Percentiles rank a stretch among this genome's conserved stretches.
Evolutionary conservation across 53 echinoderm and acorn worm species (phyloP).

Genomic region (Paelopatides confundens): DNA sequence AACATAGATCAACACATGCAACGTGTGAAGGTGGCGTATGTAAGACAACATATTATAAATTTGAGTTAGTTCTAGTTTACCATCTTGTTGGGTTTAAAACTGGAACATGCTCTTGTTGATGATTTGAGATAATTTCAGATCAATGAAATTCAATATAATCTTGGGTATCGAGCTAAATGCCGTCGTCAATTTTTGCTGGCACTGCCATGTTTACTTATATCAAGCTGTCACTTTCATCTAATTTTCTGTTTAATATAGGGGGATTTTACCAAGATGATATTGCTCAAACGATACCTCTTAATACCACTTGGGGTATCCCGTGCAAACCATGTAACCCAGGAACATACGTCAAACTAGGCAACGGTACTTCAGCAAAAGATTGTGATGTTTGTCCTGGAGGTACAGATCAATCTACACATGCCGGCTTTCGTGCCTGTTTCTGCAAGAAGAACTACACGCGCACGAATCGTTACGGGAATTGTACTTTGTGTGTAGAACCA

Average conservation of each 20-base stretch:
- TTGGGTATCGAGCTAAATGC: no score
- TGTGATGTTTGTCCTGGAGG: slow-evolving; percentile 20
- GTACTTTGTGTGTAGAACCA: neutral
- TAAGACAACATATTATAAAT: no score
- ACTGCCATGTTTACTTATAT: no score
- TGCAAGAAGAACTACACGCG: slow-evolving; percentile 1
- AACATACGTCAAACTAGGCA: neutral
- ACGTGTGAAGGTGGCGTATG: no score
- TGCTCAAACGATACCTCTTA: neutral
- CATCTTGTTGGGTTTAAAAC: no score
- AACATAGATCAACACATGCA: no score
- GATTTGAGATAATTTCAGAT: no score
- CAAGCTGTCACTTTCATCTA: no score
- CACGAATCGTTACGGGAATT: neutral
- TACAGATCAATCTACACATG: neutral
- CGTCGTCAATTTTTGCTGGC: no score
- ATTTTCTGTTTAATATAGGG: neutral
- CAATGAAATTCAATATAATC: no score
- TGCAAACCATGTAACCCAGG: slow-evolving; percentile 15
- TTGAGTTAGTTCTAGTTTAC: no score
- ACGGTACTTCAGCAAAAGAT: neutral
- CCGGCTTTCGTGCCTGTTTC: slow-evolving; percentile 24
- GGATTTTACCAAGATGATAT: slow-evolving; percentile 37
- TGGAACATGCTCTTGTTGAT: no score
- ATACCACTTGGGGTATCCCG: neutral